phyloP scores from a whole-genome alignment of 2,113 vertebrate species.

The Thryonomys swinderianus region DNA sequence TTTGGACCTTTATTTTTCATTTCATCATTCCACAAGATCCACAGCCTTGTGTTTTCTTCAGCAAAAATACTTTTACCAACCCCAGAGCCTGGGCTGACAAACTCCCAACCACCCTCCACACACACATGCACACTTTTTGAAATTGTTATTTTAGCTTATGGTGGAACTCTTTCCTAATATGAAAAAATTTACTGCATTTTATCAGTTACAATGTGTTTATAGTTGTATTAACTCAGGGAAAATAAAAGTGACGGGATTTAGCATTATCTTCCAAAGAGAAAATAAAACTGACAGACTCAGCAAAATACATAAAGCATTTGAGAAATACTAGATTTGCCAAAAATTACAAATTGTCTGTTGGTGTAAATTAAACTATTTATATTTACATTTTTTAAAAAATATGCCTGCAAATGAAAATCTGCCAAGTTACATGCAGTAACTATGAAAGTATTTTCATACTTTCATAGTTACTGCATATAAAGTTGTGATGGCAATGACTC shows the following conservation, averaged over 20 bases:
- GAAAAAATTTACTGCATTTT: not conserved
- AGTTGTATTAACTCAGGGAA: conserved; percentile 62
- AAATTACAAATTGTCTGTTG: not conserved
- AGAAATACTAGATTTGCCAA: not conserved
- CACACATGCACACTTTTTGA: not conserved
- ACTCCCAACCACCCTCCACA: rapidly evolving
- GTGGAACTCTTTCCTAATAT: not conserved
- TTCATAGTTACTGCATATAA: not conserved
- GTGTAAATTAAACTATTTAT: not conserved
- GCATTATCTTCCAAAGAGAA: not conserved
- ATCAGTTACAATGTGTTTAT: conserved; percentile 21
- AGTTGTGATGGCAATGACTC: not conserved
- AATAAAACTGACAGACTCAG: not conserved
- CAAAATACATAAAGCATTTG: not conserved
- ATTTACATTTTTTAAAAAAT: not conserved
- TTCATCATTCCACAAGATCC: not conserved
- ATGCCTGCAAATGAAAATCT: not conserved
- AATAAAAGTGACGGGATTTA: not conserved
- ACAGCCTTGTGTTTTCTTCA: not conserved
- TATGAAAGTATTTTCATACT: too few species aligned
- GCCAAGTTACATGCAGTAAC: too few species aligned
- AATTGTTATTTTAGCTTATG: not conserved
- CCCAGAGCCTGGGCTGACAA: not conserved
- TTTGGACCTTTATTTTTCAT: conserved; percentile 63
- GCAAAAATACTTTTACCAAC: conserved; percentile 13